Base-by-base conservation (phyloP, 2,797 vertebrate species). In the Netta rufina region DNA sequence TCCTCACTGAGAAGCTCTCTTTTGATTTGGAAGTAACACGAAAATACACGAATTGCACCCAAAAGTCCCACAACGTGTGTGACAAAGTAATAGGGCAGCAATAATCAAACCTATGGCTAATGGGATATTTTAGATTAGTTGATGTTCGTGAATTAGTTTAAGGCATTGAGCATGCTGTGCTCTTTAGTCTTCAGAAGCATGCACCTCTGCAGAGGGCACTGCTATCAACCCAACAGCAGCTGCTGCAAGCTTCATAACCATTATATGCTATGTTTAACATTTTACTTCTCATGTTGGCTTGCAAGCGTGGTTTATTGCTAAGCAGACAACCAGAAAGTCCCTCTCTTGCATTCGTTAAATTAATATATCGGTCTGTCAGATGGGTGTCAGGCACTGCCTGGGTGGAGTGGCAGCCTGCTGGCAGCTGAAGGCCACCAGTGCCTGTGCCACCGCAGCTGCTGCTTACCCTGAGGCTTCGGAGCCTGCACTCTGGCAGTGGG, bases 401-500 rank as follows among this genome's bases (percentile, higher is more conserved):
- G 25, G 10, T 18, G 8, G 8, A 28, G 8, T n/a, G n/a, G 32
- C 53, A 57, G 25, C 53, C 21, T 8, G 11, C 33, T 79, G 51
- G 61, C 56, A 20, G 22, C 32, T 2, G 0, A 27, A 12, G 28
- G 25, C 57, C 0, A 5, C 27, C 11, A 16, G 8, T 38, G n/a
- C 53, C 28, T 0, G 0, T 13, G 49, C 24, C 1, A 3, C 45
- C 0, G 0, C 33, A 75, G 39, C 79, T 24, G 17, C 33, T 9
- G 3, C 33, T 39, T 30, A 7, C 13, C 45, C 57, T 4, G 3
- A 4, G 15, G n/a, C 70, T 38, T 51, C 4, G 15, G 54, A 67
- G 70, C 25, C 45, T 18, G 4, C 0, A 3, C 43, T 8, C 69
- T 28, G 18, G 30, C 47, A 66, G 49, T 32, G 45, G 18, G 21